Evolutionary conservation across 2,888 invertebrate species (phyloP).

Genomic region (Polydesmus complanatus): DNA sequence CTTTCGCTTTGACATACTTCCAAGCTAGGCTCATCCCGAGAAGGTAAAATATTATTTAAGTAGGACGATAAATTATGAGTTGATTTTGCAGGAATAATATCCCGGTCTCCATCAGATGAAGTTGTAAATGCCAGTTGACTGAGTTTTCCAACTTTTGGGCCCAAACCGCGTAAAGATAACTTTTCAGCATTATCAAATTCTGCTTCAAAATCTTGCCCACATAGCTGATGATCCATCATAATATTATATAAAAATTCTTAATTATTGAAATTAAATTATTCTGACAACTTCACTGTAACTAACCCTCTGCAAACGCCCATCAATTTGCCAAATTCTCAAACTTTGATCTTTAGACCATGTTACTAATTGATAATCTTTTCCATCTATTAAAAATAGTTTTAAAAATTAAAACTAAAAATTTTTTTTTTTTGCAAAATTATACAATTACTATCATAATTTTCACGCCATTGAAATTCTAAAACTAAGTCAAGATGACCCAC

Average conservation of each 20-base stretch:
- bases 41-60: background rate
- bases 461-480: conserved; percentile 86
- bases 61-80: too few species aligned
- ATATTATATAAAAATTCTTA: background rate
- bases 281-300: too few species aligned
- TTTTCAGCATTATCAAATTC: background rate
- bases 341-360: conserved; percentile 94
- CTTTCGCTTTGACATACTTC: background rate
- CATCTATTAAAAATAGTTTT: conserved; percentile 32
- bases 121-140: background rate
- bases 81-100: too few species aligned
- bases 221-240: background rate
- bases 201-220: background rate
- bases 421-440: conserved; percentile 4
- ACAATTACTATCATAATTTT: conserved; percentile 31
- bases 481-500: conserved; percentile 91
- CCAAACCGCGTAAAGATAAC: background rate
- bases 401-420: conserved; percentile 17
- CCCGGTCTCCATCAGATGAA: background rate
- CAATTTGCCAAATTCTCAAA: conserved; percentile 77
- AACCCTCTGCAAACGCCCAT: conserved; percentile 62
- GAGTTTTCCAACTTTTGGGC: background rate
- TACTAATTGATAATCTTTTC: conserved; percentile 63
- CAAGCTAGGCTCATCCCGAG: background rate
- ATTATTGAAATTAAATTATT: too few species aligned